These are phyloP conservation scores for Teleopsis dalmanni DNA, from an alignment of 1,140 invertebrate genomes.

Conservation along the genomic window DNA sequence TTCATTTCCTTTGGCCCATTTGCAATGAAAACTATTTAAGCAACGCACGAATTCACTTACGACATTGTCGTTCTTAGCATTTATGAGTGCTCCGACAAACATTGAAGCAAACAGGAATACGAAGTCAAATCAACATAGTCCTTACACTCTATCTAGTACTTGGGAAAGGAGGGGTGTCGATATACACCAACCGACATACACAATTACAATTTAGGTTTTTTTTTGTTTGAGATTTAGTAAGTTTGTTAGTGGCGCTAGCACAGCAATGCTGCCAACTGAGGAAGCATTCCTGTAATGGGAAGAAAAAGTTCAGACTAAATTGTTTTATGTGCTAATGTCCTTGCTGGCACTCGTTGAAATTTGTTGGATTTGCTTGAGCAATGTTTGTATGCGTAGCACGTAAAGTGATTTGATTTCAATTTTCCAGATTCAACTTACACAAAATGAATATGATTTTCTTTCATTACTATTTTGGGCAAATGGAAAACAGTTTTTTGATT, in stretches of 20 bases:
- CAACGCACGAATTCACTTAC: conserved; percentile 10
- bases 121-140: not conserved
- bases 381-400: conserved; percentile 32
- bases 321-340: conserved; percentile 6
- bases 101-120: not conserved
- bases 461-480: not conserved
- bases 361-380: conserved; percentile 5
- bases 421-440: conserved; percentile 34
- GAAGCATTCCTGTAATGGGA: no score
- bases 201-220: no score
- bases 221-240: no score
- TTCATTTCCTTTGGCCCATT: no score
- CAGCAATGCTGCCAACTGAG: no score
- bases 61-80: conserved; percentile 9
- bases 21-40: conserved; percentile 4
- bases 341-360: not conserved
- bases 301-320: no score
- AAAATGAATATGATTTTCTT: conserved; percentile 4
- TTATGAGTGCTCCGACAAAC: not conserved
- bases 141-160: no score
- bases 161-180: no score
- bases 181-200: no score
- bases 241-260: no score
- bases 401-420: conserved; percentile 44
- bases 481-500: no score